A percentile compares a stretch with the other conserved stretches of the same genome.
Evolutionary conservation across 2,888 invertebrate species (phyloP).

Genomic region (Chymomyza caudatula): DNA sequence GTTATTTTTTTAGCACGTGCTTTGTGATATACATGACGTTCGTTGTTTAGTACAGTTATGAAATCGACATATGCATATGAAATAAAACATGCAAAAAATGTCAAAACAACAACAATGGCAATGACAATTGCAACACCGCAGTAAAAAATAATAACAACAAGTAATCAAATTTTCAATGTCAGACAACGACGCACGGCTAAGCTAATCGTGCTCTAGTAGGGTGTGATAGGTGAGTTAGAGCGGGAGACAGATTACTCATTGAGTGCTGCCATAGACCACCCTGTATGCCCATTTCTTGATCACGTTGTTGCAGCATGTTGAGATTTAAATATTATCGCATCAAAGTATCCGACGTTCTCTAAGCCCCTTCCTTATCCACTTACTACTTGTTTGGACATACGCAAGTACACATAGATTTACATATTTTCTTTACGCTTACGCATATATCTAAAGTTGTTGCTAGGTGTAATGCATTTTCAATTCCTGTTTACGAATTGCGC

Average conservation of each 20-base stretch:
- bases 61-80: conserved; percentile 45
- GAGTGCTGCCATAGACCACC: background rate
- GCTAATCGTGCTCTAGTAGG: background rate
- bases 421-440: conserved; percentile 28
- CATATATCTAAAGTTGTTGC: conserved; percentile 24
- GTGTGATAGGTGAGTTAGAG: background rate
- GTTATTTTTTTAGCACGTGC: conserved; percentile 58
- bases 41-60: conserved; percentile 44
- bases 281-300: background rate
- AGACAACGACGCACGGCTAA: conserved; percentile 7
- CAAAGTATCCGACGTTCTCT: background rate
- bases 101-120: conserved; percentile 25
- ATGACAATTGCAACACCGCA: conserved; percentile 5
- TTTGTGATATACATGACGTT: conserved; percentile 51
- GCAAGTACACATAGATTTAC: background rate
- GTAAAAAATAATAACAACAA: conserved; percentile 8
- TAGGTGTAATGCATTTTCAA: conserved; percentile 10
- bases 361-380: conserved; percentile 4
- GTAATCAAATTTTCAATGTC: conserved; percentile 45
- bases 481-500: conserved; percentile 7
- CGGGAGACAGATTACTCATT: background rate
- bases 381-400: conserved; percentile 30
- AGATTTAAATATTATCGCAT: background rate
- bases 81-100: conserved; percentile 45
- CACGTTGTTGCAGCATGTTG: background rate